These are phyloP conservation scores for Gallinago jamesoni DNA, from an alignment of 2,113 vertebrate genomes.

Conservation along the genomic window DNA sequence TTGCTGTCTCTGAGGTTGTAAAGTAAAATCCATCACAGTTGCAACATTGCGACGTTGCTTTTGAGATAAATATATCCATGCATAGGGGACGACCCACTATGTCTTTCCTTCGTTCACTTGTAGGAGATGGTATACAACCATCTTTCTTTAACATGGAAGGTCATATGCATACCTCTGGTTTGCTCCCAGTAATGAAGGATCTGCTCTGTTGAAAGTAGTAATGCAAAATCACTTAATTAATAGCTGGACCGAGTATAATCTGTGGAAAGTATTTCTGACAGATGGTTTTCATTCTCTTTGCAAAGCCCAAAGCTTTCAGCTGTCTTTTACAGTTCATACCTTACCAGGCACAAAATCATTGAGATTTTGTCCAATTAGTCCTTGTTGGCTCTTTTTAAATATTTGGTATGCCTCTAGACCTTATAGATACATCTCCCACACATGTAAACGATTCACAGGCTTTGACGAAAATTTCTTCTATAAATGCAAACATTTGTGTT, in stretches of 20 bases:
- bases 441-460: background rate
- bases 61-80: fast-evolving
- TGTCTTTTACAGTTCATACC: slow-evolving; percentile 57
- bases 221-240: slow-evolving; percentile 46
- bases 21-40: background rate
- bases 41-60: background rate
- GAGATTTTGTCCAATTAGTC: slow-evolving; percentile 45
- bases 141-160: background rate
- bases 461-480: background rate
- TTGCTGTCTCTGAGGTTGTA: background rate
- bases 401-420: background rate
- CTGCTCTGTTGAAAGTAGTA: slow-evolving; percentile 15
- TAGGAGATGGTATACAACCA: background rate
- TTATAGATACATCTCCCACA: background rate
- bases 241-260: background rate
- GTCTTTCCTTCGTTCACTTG: background rate
- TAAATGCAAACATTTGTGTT: slow-evolving; percentile 23
- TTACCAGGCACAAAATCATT: slow-evolving; percentile 33
- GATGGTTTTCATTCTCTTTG: slow-evolving; percentile 66
- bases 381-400: slow-evolving; percentile 18
- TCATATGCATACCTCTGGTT: background rate
- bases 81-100: background rate
- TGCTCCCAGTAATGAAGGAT: background rate
- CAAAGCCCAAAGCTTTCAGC: slow-evolving; percentile 52
- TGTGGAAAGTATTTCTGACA: slow-evolving; percentile 62